These are phyloP conservation scores for Drosophila carrolli DNA, from an alignment of 1,140 invertebrate genomes.

Conservation along the genomic window DNA sequence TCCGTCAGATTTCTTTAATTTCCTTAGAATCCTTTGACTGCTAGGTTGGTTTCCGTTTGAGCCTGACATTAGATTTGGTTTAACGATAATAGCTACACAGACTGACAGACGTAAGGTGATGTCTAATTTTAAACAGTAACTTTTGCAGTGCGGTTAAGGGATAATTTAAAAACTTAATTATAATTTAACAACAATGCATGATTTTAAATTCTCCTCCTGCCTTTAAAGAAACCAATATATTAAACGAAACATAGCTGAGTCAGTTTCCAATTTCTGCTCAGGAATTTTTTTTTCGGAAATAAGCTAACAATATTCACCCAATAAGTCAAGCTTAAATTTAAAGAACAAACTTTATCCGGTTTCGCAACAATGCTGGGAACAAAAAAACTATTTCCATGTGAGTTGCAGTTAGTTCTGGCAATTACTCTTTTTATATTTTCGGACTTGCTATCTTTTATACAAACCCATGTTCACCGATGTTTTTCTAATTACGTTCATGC, in stretches of 20 bases:
- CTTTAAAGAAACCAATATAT: too few species aligned
- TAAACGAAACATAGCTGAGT: too few species aligned
- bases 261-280: too few species aligned
- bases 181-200: too few species aligned
- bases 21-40: constrained; percentile 31
- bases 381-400: constrained; percentile 1
- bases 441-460: constrained; percentile 21
- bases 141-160: not conserved
- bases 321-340: not conserved
- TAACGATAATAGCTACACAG: not conserved
- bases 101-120: not conserved
- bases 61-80: constrained; percentile 17
- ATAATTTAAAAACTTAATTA: too few species aligned
- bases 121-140: not conserved
- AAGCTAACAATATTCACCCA: not conserved
- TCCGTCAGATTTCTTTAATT: constrained; percentile 50
- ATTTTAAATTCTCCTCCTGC: too few species aligned
- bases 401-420: constrained; percentile 10
- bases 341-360: not conserved
- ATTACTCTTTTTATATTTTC: constrained; percentile 22
- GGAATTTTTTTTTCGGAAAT: too few species aligned
- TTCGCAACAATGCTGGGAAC: constrained; percentile 7
- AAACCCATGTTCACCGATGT: constrained; percentile 16
- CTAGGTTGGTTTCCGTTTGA: constrained; percentile 5
- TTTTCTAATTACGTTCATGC: constrained; percentile 38